Evolutionary conservation across 2,888 invertebrate genomes (phyloP).

Genomic region (Drosophila greeni): DNA sequence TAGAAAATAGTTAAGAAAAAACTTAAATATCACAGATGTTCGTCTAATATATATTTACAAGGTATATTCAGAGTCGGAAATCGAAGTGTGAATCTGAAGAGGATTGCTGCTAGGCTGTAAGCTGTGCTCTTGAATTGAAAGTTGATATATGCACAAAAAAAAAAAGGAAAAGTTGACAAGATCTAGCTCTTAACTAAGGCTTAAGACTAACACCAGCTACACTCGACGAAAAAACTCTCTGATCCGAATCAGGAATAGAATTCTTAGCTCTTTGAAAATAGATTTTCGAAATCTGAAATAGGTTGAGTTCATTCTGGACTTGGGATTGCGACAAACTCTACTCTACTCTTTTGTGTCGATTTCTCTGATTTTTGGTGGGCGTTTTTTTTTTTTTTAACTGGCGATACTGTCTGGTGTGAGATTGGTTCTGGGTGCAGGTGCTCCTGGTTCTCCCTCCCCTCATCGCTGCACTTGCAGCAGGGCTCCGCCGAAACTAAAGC

Average conservation of each 20-base stretch:
- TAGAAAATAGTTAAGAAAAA: slow-evolving; percentile 68
- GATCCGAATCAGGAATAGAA: slow-evolving; percentile 9
- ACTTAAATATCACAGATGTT: slow-evolving; percentile 78
- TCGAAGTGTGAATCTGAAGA: slow-evolving; percentile 30
- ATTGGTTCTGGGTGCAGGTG: slow-evolving; percentile 45
- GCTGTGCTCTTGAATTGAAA: slow-evolving; percentile 42
- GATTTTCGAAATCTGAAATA: slow-evolving; percentile 9
- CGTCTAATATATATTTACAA: slow-evolving; percentile 38
- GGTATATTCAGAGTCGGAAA: slow-evolving; percentile 39
- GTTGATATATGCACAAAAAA: slow-evolving; percentile 57
- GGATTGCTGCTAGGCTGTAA: slow-evolving; percentile 38
- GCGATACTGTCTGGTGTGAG: slow-evolving; percentile 64
- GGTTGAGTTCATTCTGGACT: background rate
- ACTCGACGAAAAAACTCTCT: slow-evolving; percentile 1
- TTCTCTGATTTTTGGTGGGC: slow-evolving; percentile 9
- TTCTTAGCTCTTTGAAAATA: background rate
- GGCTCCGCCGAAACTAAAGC: slow-evolving; percentile 40
- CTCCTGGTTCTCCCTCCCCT: background rate
- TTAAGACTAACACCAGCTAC: slow-evolving; percentile 46
- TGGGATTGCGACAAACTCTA: background rate
- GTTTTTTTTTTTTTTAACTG: slow-evolving; percentile 19
- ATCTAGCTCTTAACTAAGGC: slow-evolving; percentile 62
- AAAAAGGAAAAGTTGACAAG: slow-evolving; percentile 53
- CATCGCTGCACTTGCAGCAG: slow-evolving; percentile 35
- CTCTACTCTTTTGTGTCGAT: background rate